Evolutionary conservation across 1,140 invertebrate genomes (phyloP), one percentile per base, ranked within the genome.

Genomic region (Temnothorax nylanderi): DNA sequence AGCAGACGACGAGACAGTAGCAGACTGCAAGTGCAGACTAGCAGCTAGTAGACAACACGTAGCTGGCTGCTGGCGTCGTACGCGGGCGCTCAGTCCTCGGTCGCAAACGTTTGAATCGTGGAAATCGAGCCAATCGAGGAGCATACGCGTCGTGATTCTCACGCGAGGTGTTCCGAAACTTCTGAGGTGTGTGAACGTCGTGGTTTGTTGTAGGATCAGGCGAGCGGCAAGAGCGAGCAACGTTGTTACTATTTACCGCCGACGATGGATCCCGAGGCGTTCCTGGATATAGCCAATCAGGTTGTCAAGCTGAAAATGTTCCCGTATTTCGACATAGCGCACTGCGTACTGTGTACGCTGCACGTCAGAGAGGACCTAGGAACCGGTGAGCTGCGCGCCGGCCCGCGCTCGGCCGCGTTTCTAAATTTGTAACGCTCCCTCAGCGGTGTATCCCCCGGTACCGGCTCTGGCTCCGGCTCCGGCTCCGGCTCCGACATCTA

Each of bases 231-330:
- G 1, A 26, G 3, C 44, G 34, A 34, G 54, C 21, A 34, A 37
- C 18, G 56, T 41, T 26, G 21, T 34, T 10, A 21, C 34, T 41
- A 90, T 26, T 26, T 26, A 26, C 26, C 0, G 26, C 26, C 86
- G 60, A 98, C 77, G 60, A 98, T 99, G 98, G 99, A 99, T 97
- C 98, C 98, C 93, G 98, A 99, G 96, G 97, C 98, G 64, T 99
- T 99, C 95, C 96, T 99, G 93, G 99, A 99, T 94, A 97, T 99
- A 96, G 98, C 99, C 96, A 99, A 99, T 95, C 98, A 99, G 97
- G 98, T 99, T 95, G 99, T 99, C 90, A 99, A 99, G 96, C 96
- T 99, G 89, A 99, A 99, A 96, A 99, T 99, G 99, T 99, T 98
- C 95, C 99, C 99, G 54, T 99, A 99, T 96, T 99, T 99, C 96